These are phyloP conservation scores for Brachylomia viminalis DNA, from an alignment of 2,888 invertebrate genomes.

Conservation along the genomic window DNA sequence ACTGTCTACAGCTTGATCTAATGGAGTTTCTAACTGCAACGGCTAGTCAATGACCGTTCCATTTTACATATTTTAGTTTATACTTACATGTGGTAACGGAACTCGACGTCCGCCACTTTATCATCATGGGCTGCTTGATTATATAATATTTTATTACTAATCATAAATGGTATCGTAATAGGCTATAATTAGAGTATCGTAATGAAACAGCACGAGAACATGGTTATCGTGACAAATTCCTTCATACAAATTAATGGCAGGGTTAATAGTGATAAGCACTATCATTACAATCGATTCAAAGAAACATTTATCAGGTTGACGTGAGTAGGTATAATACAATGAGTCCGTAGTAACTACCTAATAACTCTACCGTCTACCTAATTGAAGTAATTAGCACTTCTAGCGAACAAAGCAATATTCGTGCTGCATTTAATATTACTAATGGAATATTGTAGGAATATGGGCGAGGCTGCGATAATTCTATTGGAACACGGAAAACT, in stretches of 20 bases:
- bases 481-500: constrained; percentile 65
- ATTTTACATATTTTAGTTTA: constrained; percentile 65
- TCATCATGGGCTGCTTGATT: constrained; percentile 45
- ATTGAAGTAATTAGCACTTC: constrained; percentile 54
- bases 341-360: constrained; percentile 30
- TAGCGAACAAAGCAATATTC: constrained; percentile 55
- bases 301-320: constrained; percentile 48
- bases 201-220: constrained; percentile 40
- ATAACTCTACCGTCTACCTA: constrained; percentile 23
- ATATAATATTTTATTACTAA: constrained; percentile 52
- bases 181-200: constrained; percentile 30
- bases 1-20: constrained; percentile 54
- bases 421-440: constrained; percentile 64
- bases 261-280: constrained; percentile 32
- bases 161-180: constrained; percentile 37
- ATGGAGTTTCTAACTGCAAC: constrained; percentile 64
- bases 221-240: constrained; percentile 30
- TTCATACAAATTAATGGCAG: constrained; percentile 12
- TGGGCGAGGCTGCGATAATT: constrained; percentile 61
- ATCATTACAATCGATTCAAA: constrained; percentile 34
- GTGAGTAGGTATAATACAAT: constrained; percentile 39
- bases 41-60: constrained; percentile 67
- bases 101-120: constrained; percentile 61
- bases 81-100: constrained; percentile 44
- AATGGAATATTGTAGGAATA: constrained; percentile 66